Base-by-base conservation (phyloP, 2,797 vertebrate genomes). In the Gobio occitaniae region DNA sequence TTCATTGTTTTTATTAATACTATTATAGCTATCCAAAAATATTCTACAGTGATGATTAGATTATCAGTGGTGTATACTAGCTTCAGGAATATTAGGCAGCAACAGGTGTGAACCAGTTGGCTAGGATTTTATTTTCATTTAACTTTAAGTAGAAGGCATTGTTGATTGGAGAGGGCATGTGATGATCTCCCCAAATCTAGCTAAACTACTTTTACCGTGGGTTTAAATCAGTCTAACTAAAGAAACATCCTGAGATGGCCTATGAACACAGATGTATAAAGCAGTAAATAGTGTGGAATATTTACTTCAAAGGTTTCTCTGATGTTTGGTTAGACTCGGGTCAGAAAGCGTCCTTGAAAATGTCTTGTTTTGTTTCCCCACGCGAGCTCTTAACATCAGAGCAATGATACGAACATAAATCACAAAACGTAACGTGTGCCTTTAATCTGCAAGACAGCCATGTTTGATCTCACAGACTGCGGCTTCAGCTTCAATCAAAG, bases 391-490 rank as follows among this genome's bases (percentile, higher is more conserved):
- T 93, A 93, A 94, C 93, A 95, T 95, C 94, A 94, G 93, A 94
- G 93, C 90, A 88, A 92, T 88, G 92, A 92, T 94, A 93, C 90
- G 89, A 92, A 94, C 94, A 93, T 91, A 92, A 59, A 82, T 82
- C 93, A 93, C 90, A 87, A 70, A 83, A 88, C 86, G 84, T 91
- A 90, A 92, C 89, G 54, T 90, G 90, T 92, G 93, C 93, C 93
- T 95, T 94, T 94, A 95, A 95, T 95, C 94, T 94, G 90, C 84
- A 87, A 79, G 66, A 79, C 81, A 38, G 29, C 79, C 85, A 89
- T 93, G 94, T 96, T 96, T 96, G 94, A 96, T 96, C 94, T 94
- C 93, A 69, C 92, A 91, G 90, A 91, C 91, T 92, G 91, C 92
- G 86, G 56, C 88, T 92, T 91, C 93, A 94, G 94, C 94, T 93